phyloP scores from a whole-genome alignment of 2,888 invertebrate species.

The Deilephila elpenor region DNA sequence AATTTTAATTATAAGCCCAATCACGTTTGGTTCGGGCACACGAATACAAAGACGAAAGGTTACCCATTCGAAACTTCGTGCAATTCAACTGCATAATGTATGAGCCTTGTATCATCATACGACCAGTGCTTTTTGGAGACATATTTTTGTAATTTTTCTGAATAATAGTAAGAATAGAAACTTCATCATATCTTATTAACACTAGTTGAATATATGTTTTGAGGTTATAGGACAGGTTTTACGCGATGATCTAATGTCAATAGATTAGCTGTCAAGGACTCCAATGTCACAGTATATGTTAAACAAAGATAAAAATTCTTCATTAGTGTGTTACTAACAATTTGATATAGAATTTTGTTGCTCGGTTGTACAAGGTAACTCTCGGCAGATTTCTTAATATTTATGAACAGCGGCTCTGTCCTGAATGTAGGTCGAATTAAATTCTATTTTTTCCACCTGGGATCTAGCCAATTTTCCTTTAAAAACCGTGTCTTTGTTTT shows the following conservation, averaged over 20 bases:
- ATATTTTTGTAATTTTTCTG: slow-evolving; percentile 2
- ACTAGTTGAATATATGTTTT: slow-evolving; percentile 48
- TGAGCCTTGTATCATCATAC: background rate
- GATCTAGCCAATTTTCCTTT: slow-evolving; percentile 4
- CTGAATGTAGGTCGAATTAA: slow-evolving; percentile 13
- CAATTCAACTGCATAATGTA: slow-evolving; percentile 31
- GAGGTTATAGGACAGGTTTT: slow-evolving; percentile 69
- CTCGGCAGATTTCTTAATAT: background rate
- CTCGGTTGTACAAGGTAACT: background rate
- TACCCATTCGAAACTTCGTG: slow-evolving; percentile 37
- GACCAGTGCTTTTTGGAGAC: slow-evolving; percentile 15
- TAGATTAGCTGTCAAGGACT: slow-evolving; percentile 68
- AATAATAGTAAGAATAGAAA: slow-evolving; percentile 27
- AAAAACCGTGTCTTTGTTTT: background rate
- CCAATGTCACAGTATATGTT: slow-evolving; percentile 20
- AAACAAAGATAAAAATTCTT: background rate
- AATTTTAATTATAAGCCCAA: slow-evolving; percentile 42
- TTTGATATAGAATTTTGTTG: background rate
- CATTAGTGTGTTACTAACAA: background rate
- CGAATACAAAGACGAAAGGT: slow-evolving; percentile 36
- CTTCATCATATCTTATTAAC: slow-evolving; percentile 45
- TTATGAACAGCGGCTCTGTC: background rate
- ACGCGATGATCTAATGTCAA: slow-evolving; percentile 75
- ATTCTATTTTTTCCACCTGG: slow-evolving; percentile 15
- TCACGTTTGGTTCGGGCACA: slow-evolving; percentile 40